Conservation (phyloP, 2,797 vertebrate species). For the Coracias cyanogaster region DNA sequence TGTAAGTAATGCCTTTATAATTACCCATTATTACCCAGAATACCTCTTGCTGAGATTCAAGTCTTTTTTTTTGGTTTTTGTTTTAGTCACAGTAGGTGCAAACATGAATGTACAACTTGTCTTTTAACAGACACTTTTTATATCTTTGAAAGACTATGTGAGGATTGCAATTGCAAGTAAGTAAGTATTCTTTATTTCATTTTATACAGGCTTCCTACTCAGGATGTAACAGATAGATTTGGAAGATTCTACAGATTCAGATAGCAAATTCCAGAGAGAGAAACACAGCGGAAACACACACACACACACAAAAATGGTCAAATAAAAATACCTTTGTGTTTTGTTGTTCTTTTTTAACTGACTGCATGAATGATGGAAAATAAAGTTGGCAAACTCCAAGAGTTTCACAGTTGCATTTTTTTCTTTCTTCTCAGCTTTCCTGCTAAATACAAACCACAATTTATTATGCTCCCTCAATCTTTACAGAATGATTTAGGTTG, state of each 20-base stretch:
- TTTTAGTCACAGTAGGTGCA: background rate
- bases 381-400: background rate
- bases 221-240: background rate
- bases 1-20: background rate
- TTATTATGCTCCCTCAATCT: background rate
- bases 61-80: background rate
- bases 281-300: background rate
- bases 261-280: background rate
- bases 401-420: background rate
- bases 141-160: background rate
- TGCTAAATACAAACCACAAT: background rate
- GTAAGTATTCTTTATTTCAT: background rate
- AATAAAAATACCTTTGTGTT: background rate
- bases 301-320: rapidly evolving
- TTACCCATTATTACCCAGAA: background rate
- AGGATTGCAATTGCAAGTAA: background rate
- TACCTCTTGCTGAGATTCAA: background rate
- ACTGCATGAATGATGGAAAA: background rate
- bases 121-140: background rate
- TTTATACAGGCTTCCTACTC: background rate
- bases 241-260: background rate
- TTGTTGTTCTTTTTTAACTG: background rate
- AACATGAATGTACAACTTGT: background rate
- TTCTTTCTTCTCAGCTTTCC: background rate
- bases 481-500: background rate